Evolutionary conservation across 35 echinoderm and acorn worm species (phyloP).

Genomic region (Lytechinus variegatus): DNA sequence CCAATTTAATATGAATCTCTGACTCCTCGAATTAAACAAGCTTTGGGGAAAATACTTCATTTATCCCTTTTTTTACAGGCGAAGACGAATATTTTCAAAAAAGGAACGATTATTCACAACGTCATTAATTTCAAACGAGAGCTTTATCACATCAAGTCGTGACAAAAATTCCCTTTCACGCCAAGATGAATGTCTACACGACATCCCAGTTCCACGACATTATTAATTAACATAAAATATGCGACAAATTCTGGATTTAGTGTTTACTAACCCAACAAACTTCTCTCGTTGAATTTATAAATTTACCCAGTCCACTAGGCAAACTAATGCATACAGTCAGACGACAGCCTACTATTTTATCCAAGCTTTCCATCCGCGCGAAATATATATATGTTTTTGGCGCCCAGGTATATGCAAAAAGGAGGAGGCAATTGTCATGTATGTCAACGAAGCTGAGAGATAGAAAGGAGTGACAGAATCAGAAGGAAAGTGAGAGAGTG

Average conservation of each 20-base stretch:
- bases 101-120: too few relatives aligned
- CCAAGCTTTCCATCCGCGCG: neutral
- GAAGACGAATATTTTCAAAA: too few relatives aligned
- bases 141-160: too few relatives aligned
- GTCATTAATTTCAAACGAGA: too few relatives aligned
- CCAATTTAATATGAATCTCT: too few relatives aligned
- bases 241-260: neutral
- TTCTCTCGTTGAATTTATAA: neutral
- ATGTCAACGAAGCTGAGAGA: neutral
- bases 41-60: too few relatives aligned
- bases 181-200: too few relatives aligned
- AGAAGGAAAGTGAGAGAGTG: neutral
- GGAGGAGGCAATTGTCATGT: slow-evolving; percentile 9
- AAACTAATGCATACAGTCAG: neutral
- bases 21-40: too few relatives aligned
- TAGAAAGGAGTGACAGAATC: neutral
- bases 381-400: slow-evolving; percentile 21
- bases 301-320: neutral
- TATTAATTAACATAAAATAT: slow-evolving; percentile 22
- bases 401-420: slow-evolving; percentile 18
- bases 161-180: too few relatives aligned
- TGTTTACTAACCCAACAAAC: neutral
- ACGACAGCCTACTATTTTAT: slow-evolving; percentile 3
- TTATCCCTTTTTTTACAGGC: too few relatives aligned
- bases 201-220: neutral